Percentiles rank a stretch among this genome's conserved stretches.
Evolutionary conservation across 2,888 invertebrate species (phyloP).

Genomic region (Chrysodeixis includens): DNA sequence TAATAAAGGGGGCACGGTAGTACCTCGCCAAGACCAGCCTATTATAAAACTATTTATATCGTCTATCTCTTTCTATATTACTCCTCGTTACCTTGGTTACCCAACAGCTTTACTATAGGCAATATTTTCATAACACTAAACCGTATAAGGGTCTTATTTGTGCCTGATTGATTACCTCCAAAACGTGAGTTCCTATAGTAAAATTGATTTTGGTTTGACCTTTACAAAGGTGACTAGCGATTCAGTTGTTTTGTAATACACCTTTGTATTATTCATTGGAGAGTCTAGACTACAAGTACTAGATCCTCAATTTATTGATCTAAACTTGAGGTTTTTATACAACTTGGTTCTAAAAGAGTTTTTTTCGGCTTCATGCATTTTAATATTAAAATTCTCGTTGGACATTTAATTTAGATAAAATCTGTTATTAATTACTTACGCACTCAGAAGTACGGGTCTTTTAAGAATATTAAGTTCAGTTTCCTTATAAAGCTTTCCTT

Average conservation of each 20-base stretch:
- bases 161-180: neutral
- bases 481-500: neutral
- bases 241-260: neutral
- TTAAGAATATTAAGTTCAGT: neutral
- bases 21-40: no score
- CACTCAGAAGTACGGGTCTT: neutral
- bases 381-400: neutral
- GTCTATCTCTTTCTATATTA: neutral
- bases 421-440: neutral
- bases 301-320: neutral
- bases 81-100: neutral
- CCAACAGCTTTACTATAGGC: neutral
- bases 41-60: no score
- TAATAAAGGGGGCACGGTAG: no score
- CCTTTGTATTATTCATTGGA: neutral
- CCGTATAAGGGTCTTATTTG: neutral
- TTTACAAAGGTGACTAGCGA: neutral
- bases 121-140: neutral
- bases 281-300: neutral
- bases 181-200: neutral
- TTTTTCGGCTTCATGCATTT: neutral
- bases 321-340: neutral
- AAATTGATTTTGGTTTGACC: constrained; percentile 4
- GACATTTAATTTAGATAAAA: neutral
- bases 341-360: neutral